Evolutionary conservation across 2,113 vertebrate genomes (phyloP), one percentile per base, ranked within the genome.

Genomic region (Callipepla californica): DNA sequence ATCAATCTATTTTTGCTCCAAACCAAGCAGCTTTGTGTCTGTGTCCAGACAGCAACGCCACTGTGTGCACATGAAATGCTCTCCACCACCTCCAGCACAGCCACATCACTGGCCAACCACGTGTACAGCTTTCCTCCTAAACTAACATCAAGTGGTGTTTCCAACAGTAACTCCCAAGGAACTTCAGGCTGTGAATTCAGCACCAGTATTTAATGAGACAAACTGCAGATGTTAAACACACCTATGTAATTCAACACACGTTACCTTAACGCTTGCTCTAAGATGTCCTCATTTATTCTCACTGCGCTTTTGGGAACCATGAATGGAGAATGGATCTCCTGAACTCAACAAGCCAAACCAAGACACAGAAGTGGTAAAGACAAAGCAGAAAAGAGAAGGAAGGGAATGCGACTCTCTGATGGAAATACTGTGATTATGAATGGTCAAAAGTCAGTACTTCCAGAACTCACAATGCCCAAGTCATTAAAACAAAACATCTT

Each of bases 11-110:
- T 76, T 72, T 55, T 75, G 30, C 21, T 50, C 65, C 40, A 48
- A 69, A 26, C 9, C 51, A 87, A 30, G 62, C 34, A 73, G 10
- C 12, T 74, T 32, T n/a, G 4, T 44, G 14, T 2, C n/a, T 53
- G 16, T 36, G 59, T 28, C 13, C 59, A 55, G 50, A 26, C 45
- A 73, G 50, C 40, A 57, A 3, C 15, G 8, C 22, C 75, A 11
- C 36, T 34, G 5, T 0, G 0, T 0, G 8, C 40, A 62, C 16
- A 40, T 53, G 53, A 22, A 79, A 26, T 0, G 17, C 45, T 11
- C 80, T 51, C 30, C 7, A 6, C 30, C 79, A 65, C 11, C 0
- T 0, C 7, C 87, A 50, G 44, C 11, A 15, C 0, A 3, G 26
- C 14, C 44, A 65, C 23, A 25, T 5, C 23, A 18, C 7, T 23